Evolutionary conservation across 2,797 vertebrate genomes (phyloP).

Genomic region (Rhinatrema bivittatum): DNA sequence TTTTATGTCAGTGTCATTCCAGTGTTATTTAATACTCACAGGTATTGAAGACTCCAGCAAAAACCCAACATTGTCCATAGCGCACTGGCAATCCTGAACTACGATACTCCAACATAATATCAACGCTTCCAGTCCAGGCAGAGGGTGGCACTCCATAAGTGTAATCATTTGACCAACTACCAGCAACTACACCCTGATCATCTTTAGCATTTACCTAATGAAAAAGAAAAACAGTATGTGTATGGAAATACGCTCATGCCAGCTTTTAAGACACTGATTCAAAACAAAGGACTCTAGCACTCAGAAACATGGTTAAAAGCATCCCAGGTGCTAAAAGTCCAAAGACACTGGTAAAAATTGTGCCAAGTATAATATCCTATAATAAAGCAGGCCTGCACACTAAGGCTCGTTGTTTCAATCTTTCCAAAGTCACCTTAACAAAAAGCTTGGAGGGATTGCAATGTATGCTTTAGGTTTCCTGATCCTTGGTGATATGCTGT

Average conservation of each 20-base stretch:
- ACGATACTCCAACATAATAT: slow-evolving; percentile 78
- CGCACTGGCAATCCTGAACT: slow-evolving; percentile 62
- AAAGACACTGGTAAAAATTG: too few species aligned
- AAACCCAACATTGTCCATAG: slow-evolving; percentile 96
- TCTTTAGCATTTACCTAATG: slow-evolving; percentile 81
- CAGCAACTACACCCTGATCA: slow-evolving; percentile 80
- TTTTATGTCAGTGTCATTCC: too few species aligned
- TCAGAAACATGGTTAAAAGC: too few species aligned
- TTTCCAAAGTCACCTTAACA: too few species aligned
- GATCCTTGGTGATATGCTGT: too few species aligned
- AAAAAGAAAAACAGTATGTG: background rate
- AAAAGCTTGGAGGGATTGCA: too few species aligned
- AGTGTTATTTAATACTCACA: slow-evolving; percentile 66
- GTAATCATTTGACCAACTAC: slow-evolving; percentile 83
- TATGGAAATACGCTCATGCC: background rate
- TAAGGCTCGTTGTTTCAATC: too few species aligned
- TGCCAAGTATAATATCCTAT: too few species aligned
- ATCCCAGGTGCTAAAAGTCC: too few species aligned
- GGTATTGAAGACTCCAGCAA: slow-evolving; percentile 88
- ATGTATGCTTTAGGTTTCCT: too few species aligned
- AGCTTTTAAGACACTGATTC: background rate
- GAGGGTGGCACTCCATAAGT: slow-evolving; percentile 80
- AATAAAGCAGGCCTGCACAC: too few species aligned
- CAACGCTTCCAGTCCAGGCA: slow-evolving; percentile 89
- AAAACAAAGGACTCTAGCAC: background rate